Conservation (phyloP, 30 jellyfish, hydroid and myxozoan genomes). For the Cassiopea xamachana region DNA sequence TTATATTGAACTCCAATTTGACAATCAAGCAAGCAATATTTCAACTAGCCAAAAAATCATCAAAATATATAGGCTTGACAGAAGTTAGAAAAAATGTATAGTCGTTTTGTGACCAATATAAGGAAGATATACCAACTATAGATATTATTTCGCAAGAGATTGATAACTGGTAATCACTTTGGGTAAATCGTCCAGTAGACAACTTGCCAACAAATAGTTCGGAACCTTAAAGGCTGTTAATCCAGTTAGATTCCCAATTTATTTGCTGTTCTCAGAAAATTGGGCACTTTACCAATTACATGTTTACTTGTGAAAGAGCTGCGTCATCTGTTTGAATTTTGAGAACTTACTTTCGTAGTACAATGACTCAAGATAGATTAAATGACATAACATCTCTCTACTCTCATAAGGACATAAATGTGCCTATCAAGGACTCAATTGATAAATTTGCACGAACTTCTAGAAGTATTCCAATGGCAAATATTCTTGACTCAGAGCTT, state of each 20-base stretch:
- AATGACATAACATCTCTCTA: constrained; percentile 31
- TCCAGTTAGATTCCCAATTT: neutral
- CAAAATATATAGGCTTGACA: constrained; percentile 11
- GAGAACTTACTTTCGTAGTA: constrained; percentile 27
- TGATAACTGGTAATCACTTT: constrained; percentile 26
- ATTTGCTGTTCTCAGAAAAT: neutral
- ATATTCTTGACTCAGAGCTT: neutral
- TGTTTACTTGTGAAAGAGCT: constrained; percentile 40
- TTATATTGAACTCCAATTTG: too few relatives aligned
- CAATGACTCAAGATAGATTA: constrained; percentile 41
- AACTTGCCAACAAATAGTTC: neutral
- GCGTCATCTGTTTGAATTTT: constrained; percentile 10
- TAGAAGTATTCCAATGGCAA: neutral
- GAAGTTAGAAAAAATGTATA: constrained; percentile 14
- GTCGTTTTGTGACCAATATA: neutral
- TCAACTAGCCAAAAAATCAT: neutral
- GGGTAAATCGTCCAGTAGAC: constrained; percentile 8
- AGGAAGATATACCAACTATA: neutral
- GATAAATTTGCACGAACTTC: constrained; percentile 10
- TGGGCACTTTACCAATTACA: constrained; percentile 25
- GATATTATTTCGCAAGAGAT: constrained; percentile 24
- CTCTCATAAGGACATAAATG: constrained; percentile 24
- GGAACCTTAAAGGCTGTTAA: neutral
- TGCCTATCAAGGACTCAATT: neutral
- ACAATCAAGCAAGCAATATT: too few relatives aligned